Percentiles rank a stretch among this genome's conserved stretches.
Evolutionary conservation across 30 jellyfish, hydroid and myxozoan genomes (phyloP).

Genomic region (Aurelia sp.): DNA sequence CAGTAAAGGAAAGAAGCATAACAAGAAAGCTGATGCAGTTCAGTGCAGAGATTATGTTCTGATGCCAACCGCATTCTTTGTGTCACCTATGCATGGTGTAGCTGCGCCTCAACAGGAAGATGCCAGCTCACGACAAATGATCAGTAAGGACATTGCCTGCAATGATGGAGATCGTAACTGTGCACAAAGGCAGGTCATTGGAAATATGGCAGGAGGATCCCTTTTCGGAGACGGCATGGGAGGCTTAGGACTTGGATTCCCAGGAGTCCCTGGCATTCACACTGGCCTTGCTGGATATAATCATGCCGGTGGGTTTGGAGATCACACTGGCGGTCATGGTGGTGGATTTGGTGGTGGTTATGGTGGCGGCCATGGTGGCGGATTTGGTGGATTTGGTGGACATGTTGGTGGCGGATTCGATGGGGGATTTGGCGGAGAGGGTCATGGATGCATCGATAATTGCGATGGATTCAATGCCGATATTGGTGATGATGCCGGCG

Average conservation of each 20-base stretch:
- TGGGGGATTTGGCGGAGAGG: conserved; percentile 73
- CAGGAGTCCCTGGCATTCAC: conserved; percentile 97
- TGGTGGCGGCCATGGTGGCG: conserved; percentile 48
- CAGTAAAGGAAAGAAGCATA: conserved; percentile 42
- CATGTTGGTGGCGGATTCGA: conserved; percentile 77
- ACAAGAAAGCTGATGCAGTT: conserved; percentile 27
- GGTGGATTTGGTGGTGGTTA: conserved; percentile 39
- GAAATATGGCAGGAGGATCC: conserved; percentile 99
- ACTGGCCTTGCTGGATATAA: conserved; percentile 94
- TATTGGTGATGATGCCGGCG: conserved; percentile 75
- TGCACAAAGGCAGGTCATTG: conserved; percentile 95
- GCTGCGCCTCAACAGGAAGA: conserved; percentile 54
- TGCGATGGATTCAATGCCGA: conserved; percentile 56
- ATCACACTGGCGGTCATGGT: conserved; percentile 67
- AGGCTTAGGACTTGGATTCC: conserved; percentile 97
- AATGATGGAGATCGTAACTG: conserved; percentile 84
- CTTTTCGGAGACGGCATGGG: conserved; percentile 99
- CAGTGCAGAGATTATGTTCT: conserved; percentile 91
- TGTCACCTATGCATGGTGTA: conserved; percentile 61
- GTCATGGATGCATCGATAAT: conserved; percentile 77
- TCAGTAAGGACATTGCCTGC: conserved; percentile 96
- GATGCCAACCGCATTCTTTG: conserved; percentile 76
- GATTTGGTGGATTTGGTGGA: conserved; percentile 43
- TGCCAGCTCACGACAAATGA: conserved; percentile 75
- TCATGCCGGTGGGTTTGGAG: conserved; percentile 95